These are phyloP conservation scores for Elephas maximus DNA, from an alignment of 2,113 vertebrate species.

Conservation along the genomic window DNA sequence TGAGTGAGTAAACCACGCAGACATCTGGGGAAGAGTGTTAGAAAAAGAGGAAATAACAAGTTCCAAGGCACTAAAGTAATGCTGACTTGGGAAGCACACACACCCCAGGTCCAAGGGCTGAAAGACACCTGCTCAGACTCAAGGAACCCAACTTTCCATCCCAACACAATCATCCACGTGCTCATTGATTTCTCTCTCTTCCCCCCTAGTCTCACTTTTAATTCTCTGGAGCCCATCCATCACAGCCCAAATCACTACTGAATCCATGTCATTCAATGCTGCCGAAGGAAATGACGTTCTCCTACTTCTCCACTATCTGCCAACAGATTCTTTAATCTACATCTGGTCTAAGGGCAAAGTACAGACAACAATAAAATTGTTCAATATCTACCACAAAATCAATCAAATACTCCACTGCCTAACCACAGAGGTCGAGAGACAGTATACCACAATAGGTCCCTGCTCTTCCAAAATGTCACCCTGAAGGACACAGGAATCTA, in stretches of 20 bases:
- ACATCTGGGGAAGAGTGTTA: not conserved
- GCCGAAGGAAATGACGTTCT: not conserved
- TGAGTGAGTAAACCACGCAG: accelerated
- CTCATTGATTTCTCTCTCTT: not conserved
- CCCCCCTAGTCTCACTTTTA: not conserved
- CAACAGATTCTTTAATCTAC: accelerated
- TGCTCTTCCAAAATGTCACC: constrained; percentile 14
- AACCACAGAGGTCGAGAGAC: accelerated
- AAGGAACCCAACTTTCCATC: not conserved
- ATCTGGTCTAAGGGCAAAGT: accelerated
- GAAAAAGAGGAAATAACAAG: not conserved
- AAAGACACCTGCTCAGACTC: not conserved
- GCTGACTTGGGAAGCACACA: not conserved
- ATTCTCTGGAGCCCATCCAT: not conserved
- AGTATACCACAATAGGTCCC: not conserved
- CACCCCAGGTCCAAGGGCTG: not conserved
- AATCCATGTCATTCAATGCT: accelerated
- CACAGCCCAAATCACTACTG: not conserved
- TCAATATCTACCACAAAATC: accelerated
- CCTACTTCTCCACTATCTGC: not conserved
- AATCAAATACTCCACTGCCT: accelerated
- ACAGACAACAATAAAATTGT: accelerated
- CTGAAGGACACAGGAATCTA: constrained; percentile 42
- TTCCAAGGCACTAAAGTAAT: accelerated
- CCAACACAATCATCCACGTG: accelerated